These are phyloP conservation scores for Arctopsyche grandis DNA, from an alignment of 1,140 invertebrate species.

Conservation along the genomic window DNA sequence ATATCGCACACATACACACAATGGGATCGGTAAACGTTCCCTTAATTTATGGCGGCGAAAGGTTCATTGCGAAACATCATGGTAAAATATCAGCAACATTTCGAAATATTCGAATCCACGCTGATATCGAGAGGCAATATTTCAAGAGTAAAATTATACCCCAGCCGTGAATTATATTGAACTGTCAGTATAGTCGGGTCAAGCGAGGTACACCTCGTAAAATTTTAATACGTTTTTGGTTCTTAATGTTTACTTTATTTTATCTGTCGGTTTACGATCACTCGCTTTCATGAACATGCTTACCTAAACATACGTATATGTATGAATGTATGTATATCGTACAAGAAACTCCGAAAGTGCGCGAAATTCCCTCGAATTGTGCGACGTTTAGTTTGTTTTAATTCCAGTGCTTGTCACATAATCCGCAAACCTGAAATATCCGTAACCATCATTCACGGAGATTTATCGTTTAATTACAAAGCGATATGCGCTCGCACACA, in stretches of 20 bases:
- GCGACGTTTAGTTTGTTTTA: background rate
- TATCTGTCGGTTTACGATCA: too few species aligned
- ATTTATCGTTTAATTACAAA: slow-evolving; percentile 38
- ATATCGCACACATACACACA: background rate
- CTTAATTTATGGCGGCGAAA: background rate
- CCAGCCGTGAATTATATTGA: too few species aligned
- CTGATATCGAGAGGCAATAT: too few species aligned
- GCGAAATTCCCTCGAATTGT: background rate
- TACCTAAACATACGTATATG: background rate
- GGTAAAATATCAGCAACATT: background rate
- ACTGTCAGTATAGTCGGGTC: too few species aligned
- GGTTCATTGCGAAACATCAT: background rate
- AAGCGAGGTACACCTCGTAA: too few species aligned
- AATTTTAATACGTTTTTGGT: too few species aligned
- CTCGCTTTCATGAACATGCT: background rate
- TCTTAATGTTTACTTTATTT: too few species aligned
- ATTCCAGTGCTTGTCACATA: slow-evolving; percentile 10
- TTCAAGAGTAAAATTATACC: background rate
- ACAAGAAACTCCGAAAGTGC: background rate
- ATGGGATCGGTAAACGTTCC: background rate
- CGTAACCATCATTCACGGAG: slow-evolving; percentile 28
- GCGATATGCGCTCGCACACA: slow-evolving; percentile 16
- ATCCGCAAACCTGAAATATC: slow-evolving; percentile 9
- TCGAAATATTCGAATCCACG: too few species aligned
- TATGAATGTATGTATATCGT: background rate